Base-by-base conservation (phyloP, 2,888 invertebrate species). In the Polylopha cassiicola region DNA sequence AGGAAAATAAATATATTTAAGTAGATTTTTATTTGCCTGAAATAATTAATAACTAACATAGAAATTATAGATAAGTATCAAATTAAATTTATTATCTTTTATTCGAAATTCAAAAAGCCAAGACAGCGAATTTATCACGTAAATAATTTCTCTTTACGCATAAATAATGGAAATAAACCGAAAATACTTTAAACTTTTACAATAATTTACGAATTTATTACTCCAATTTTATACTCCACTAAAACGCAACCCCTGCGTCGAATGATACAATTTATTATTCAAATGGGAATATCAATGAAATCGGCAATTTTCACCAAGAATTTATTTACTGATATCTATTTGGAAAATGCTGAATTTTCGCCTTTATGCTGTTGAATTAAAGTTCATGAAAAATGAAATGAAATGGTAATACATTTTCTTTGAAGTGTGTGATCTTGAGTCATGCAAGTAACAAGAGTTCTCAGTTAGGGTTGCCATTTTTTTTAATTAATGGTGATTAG, bases 401-500 rank as follows among this genome's bases (percentile, higher is more conserved):
- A 9, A 5, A 6, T 18, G 30, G n/a, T 36, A 24, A 15, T 17
- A 18, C 29, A 14, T 30, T 29, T 34, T 20, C 20, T 33, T 14
- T 20, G n/a, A 34, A 24, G 14, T 15, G 32, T 28, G 24, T 41
- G 34, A 29, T 30, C 44, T 37, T 4, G 38, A 41, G 33, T 37
- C 50, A 48, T 52, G 52, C 48, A 46, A 45, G 39, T 43, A 33
- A 46, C 30, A 31, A 38, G 24, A 41, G 29, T 36, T 14, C 18
- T 34, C 11, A 21, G 5, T 3, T 20, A 36, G 41, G 41, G 41
- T 23, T 41, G 41, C n/a, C 30, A 16, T 24, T 20, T 1, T 2
- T 8, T 20, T 14, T 4, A 15, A 20, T 21, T 15, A 10, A 26
- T n/a, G n/a, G n/a, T n/a, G n/a, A n/a, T n/a, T n/a, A n/a, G n/a